phyloP scores from a whole-genome alignment of 2,113 vertebrate genomes.

The Ceyx melanurus region DNA sequence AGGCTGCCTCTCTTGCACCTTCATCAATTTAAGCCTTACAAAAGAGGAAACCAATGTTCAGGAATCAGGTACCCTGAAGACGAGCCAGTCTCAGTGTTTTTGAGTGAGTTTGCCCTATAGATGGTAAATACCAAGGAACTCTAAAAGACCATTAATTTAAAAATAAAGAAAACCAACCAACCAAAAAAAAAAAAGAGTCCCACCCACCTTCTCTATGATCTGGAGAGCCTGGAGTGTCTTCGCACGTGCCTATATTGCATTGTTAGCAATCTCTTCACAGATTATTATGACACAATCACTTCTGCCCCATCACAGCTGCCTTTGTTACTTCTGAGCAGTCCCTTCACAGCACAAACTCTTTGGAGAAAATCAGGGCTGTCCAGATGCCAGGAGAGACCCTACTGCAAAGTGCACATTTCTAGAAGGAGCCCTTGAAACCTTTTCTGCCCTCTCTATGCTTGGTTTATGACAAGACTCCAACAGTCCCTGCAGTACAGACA shows the following conservation, averaged over 20 bases:
- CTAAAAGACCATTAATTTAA: neutral
- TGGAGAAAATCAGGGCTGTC: rapidly evolving
- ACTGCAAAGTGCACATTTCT: neutral
- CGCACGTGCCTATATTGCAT: neutral
- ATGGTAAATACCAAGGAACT: neutral
- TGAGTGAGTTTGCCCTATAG: neutral
- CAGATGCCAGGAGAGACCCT: neutral
- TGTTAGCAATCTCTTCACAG: neutral
- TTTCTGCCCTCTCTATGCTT: neutral
- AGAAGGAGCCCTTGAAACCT: neutral
- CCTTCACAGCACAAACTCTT: neutral
- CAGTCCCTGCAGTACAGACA: neutral
- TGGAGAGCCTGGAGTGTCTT: neutral
- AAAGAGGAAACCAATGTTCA: neutral
- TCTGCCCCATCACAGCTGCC: neutral
- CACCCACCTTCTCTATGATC: neutral
- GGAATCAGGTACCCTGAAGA: neutral
- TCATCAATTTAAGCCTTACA: neutral
- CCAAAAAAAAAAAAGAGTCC: neutral
- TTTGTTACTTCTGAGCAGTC: neutral
- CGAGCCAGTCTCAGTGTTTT: neutral
- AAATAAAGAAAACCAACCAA: neutral
- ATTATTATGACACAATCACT: neutral
- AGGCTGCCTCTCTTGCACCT: neutral
- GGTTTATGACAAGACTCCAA: neutral